phyloP scores from a whole-genome alignment of 2,888 invertebrate species.

The Microchrysa polita region DNA sequence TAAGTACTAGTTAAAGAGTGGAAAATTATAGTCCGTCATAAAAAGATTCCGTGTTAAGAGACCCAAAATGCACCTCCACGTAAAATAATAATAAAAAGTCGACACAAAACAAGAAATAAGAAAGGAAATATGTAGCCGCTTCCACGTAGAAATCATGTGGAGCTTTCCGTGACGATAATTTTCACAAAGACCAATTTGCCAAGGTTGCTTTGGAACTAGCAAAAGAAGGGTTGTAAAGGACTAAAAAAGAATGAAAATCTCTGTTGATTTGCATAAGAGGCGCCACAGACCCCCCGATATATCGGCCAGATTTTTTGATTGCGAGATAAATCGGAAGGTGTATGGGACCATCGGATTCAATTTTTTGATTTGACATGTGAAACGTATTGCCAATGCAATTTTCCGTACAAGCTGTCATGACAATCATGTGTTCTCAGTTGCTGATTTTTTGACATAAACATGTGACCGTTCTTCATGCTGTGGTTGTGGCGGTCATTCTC shows the following conservation, averaged over 20 bases:
- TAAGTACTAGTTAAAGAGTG: conserved; percentile 18
- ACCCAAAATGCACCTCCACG: background rate
- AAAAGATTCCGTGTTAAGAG: conserved; percentile 31
- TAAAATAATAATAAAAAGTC: conserved; percentile 5
- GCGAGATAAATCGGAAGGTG: too few relatives aligned
- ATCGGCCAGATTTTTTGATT: too few relatives aligned
- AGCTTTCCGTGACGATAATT: conserved; percentile 43
- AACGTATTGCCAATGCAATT: too few relatives aligned
- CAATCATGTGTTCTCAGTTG: too few relatives aligned
- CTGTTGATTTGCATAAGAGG: background rate
- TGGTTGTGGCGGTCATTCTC: too few relatives aligned
- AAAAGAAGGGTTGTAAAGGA: background rate
- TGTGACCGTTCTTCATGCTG: too few relatives aligned
- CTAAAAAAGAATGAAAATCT: background rate
- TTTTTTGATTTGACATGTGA: too few relatives aligned
- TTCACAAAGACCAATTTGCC: conserved; percentile 33
- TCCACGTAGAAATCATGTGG: background rate
- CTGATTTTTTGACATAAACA: too few relatives aligned
- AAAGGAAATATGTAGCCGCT: background rate
- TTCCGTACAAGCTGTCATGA: too few relatives aligned
- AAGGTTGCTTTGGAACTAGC: conserved; percentile 16
- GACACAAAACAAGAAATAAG: background rate
- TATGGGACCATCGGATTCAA: too few relatives aligned
- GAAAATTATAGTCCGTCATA: conserved; percentile 36
- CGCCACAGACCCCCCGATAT: too few relatives aligned